A percentile compares a stretch with the other conserved stretches of the same genome.
These are phyloP conservation scores for Lycaon pictus DNA, from an alignment of 2,113 vertebrate species.

Conservation along the genomic window DNA sequence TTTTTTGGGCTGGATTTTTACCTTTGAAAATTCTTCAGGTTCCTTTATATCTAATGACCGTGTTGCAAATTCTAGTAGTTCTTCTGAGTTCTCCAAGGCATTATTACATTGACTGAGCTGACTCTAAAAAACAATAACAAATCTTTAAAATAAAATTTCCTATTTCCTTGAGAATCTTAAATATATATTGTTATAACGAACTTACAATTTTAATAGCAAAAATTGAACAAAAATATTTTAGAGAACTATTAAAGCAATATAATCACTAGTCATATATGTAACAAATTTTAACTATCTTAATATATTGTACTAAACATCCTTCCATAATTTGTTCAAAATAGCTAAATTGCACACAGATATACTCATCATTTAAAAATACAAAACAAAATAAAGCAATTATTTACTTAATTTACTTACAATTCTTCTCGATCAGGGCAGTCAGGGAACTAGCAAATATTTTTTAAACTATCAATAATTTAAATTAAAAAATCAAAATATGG, in stretches of 20 bases:
- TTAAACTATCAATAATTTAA: too few species aligned
- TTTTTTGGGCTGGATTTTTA: constrained; percentile 73
- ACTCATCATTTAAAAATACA: constrained; percentile 31
- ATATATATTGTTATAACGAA: constrained; percentile 34
- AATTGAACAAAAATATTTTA: neutral
- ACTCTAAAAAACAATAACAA: constrained; percentile 84
- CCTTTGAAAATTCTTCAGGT: constrained; percentile 92
- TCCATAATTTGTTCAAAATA: constrained; percentile 4
- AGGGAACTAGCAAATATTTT: neutral
- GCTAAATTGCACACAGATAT: neutral
- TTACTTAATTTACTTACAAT: constrained; percentile 27
- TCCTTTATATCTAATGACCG: constrained; percentile 91
- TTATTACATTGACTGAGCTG: constrained; percentile 91
- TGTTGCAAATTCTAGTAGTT: constrained; percentile 93
- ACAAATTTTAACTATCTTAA: constrained; percentile 48
- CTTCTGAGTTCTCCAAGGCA: constrained; percentile 93
- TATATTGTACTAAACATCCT: neutral
- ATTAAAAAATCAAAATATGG: too few species aligned
- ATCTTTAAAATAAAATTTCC: constrained; percentile 59
- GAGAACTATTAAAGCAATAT: neutral
- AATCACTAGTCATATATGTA: constrained; percentile 1
- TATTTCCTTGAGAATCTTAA: neutral
- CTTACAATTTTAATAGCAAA: constrained; percentile 55
- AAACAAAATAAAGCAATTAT: constrained; percentile 44
- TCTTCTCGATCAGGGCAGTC: neutral